Conservation (phyloP, 2,113 vertebrate species). For the Octodon degus region DNA sequence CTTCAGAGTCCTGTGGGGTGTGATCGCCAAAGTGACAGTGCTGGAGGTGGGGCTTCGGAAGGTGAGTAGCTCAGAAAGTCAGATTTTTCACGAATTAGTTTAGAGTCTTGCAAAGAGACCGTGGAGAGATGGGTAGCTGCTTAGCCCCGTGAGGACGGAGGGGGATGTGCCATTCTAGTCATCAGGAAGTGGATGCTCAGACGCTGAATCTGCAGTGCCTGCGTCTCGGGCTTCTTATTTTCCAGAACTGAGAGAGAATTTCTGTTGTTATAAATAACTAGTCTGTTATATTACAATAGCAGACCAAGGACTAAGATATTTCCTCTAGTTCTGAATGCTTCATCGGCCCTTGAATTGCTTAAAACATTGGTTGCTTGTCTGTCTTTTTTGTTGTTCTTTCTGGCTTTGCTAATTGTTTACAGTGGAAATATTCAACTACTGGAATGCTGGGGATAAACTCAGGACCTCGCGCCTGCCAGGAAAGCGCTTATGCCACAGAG, state of each 20-base stretch:
- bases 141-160: not conserved
- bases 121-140: not conserved
- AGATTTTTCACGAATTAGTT: not conserved
- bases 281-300: not conserved
- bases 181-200: not conserved
- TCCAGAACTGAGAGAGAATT: not conserved
- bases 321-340: not conserved
- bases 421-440: not conserved
- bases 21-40: not conserved
- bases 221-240: not conserved
- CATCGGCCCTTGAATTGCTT: not conserved
- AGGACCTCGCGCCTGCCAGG: not conserved
- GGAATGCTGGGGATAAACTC: no score
- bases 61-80: not conserved
- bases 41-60: not conserved
- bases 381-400: not conserved
- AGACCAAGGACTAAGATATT: not conserved
- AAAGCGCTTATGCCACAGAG: no score
- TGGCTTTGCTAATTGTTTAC: conserved; percentile 16
- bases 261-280: not conserved
- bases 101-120: not conserved
- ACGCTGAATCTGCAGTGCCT: not conserved
- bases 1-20: not conserved
- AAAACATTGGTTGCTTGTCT: conserved; percentile 9
- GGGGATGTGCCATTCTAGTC: not conserved